These are phyloP conservation scores for Ailurus styani DNA, from an alignment of 2,113 vertebrate genomes.

Conservation along the genomic window DNA sequence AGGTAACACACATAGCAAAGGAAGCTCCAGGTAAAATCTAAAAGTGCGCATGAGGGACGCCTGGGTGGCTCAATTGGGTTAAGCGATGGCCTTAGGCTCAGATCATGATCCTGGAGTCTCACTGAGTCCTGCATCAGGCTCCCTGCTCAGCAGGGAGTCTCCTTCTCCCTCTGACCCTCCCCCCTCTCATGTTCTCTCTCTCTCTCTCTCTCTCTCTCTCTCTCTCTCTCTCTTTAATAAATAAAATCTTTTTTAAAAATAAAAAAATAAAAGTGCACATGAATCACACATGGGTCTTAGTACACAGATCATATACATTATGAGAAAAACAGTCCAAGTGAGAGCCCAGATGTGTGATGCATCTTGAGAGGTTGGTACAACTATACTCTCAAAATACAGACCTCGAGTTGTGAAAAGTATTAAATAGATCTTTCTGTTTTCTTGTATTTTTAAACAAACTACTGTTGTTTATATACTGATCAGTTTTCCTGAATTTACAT, in stretches of 20 bases:
- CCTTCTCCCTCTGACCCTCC: too few species aligned
- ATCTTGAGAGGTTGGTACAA: not conserved
- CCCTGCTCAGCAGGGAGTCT: too few species aligned
- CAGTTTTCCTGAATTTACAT: not conserved
- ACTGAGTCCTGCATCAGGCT: too few species aligned
- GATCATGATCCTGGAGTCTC: too few species aligned
- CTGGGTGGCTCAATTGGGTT: too few species aligned
- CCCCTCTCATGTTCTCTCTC: too few species aligned
- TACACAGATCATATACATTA: not conserved
- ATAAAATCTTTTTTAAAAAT: too few species aligned
- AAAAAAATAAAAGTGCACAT: not conserved
- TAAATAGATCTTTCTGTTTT: not conserved
- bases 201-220: too few species aligned
- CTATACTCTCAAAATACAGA: not conserved
- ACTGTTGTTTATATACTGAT: not conserved
- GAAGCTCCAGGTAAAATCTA: not conserved
- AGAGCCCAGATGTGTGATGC: not conserved
- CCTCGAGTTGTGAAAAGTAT: not conserved
- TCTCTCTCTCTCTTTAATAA: too few species aligned
- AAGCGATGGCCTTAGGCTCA: too few species aligned
- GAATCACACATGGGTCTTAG: not conserved
- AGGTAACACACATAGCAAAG: not conserved
- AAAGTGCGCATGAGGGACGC: not conserved
- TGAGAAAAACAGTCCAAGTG: not conserved
- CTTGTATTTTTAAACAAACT: not conserved